phyloP scores from a whole-genome alignment of 2,113 vertebrate genomes.

The Odocoileus hemionus region DNA sequence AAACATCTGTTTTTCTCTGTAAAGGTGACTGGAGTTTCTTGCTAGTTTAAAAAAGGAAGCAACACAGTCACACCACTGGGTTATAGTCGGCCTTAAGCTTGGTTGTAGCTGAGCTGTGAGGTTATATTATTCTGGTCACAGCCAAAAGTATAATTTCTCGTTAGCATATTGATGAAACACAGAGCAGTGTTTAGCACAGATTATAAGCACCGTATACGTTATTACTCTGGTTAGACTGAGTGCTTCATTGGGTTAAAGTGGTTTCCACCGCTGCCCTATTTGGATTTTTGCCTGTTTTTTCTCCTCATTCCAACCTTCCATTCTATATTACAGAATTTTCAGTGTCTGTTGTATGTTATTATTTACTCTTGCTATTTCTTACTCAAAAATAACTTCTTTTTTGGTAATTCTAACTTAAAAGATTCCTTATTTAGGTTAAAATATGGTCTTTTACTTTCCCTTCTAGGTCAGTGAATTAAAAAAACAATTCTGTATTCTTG shows the following conservation, averaged over 20 bases:
- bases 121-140: background rate
- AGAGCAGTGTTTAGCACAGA: background rate
- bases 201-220: background rate
- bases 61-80: background rate
- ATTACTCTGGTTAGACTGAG: background rate
- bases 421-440: background rate
- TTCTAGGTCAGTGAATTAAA: background rate
- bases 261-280: background rate
- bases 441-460: background rate
- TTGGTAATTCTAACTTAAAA: background rate
- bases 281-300: background rate
- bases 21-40: slow-evolving; percentile 8
- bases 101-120: background rate
- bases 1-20: background rate
- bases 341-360: background rate
- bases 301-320: background rate
- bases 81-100: background rate
- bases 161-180: background rate
- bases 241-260: background rate
- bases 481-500: background rate
- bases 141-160: background rate
- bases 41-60: background rate
- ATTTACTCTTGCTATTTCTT: background rate
- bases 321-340: background rate
- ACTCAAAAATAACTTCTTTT: background rate